Evolutionary conservation across 2,888 invertebrate species (phyloP).

Genomic region (Xylota sylvarum): DNA sequence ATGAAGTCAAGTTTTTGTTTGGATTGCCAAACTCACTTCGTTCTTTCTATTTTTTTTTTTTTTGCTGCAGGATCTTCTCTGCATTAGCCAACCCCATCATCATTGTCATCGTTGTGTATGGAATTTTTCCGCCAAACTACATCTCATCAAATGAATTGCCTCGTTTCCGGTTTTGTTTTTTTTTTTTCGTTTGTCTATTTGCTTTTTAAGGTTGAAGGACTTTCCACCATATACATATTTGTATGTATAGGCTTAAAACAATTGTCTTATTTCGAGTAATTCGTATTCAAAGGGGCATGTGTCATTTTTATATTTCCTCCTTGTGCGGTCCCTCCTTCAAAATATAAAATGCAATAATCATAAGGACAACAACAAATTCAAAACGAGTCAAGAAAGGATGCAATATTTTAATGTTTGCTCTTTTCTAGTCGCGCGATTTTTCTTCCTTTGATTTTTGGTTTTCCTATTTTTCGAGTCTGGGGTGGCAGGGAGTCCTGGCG

Average conservation of each 20-base stretch:
- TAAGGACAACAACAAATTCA: slow-evolving; percentile 67
- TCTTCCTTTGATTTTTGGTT: slow-evolving; percentile 69
- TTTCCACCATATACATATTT: slow-evolving; percentile 25
- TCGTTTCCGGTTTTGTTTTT: slow-evolving; percentile 54
- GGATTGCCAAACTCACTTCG: slow-evolving; percentile 37
- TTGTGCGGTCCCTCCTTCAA: slow-evolving; percentile 15
- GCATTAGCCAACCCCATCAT: slow-evolving; percentile 30
- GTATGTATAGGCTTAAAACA: slow-evolving; percentile 67
- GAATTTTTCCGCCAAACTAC: slow-evolving; percentile 65
- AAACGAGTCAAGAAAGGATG: slow-evolving; percentile 28
- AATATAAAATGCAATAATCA: slow-evolving; percentile 55
- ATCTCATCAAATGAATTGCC: slow-evolving; percentile 75
- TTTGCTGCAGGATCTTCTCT: slow-evolving; percentile 26
- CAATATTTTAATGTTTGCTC: slow-evolving; percentile 69
- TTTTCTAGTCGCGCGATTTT: slow-evolving; percentile 66
- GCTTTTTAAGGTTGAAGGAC: slow-evolving; percentile 38
- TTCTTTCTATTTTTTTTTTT: slow-evolving; percentile 5
- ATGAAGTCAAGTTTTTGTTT: slow-evolving; percentile 66
- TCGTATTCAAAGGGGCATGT: slow-evolving; percentile 77
- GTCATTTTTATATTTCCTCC: slow-evolving; percentile 72
- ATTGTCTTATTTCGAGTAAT: slow-evolving; percentile 72
- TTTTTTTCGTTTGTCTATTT: background rate
- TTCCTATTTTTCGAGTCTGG: background rate
- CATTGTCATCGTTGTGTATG: slow-evolving; percentile 28
- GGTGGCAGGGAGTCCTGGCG: slow-evolving; percentile 6